phyloP scores from a whole-genome alignment of 2,113 vertebrate species.

The Sciurus niger region DNA sequence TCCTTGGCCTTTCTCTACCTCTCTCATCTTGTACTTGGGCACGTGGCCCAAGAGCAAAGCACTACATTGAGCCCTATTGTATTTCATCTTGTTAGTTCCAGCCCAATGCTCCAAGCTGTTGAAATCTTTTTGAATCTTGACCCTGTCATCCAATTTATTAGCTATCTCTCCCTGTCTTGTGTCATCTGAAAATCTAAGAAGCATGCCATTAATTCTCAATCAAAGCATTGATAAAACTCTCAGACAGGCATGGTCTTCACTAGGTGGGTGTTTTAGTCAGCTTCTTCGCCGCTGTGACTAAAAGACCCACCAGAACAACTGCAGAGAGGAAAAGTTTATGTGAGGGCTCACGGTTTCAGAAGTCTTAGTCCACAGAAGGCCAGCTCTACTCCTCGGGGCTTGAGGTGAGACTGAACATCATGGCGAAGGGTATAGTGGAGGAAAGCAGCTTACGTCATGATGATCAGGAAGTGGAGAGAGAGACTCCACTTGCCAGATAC shows the following conservation, averaged over 20 bases:
- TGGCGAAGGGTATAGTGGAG: too few relatives aligned
- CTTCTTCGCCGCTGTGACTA: too few relatives aligned
- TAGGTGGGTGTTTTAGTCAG: neutral
- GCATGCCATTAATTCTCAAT: neutral
- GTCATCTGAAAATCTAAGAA: constrained; percentile 57
- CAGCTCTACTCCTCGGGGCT: too few relatives aligned
- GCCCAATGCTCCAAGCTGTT: neutral
- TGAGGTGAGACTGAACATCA: too few relatives aligned
- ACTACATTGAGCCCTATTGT: constrained; percentile 31
- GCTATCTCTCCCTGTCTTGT: neutral
- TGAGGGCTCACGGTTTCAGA: too few relatives aligned
- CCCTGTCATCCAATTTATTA: constrained; percentile 57
- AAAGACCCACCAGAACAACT: too few relatives aligned
- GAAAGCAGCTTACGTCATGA: too few relatives aligned
- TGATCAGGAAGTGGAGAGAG: too few relatives aligned
- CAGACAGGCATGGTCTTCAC: neutral
- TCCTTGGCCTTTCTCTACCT: constrained; percentile 25
- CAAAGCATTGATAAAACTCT: constrained; percentile 45
- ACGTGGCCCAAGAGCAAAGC: constrained; percentile 37
- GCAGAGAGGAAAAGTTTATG: too few relatives aligned
- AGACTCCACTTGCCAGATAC: too few relatives aligned
- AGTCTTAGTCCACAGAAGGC: too few relatives aligned
- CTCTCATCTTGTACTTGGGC: constrained; percentile 30
- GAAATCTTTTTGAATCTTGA: constrained; percentile 65
- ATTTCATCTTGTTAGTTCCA: constrained; percentile 52